phyloP scores from a whole-genome alignment of 2,888 invertebrate genomes.

The Vesta saturnalis region DNA sequence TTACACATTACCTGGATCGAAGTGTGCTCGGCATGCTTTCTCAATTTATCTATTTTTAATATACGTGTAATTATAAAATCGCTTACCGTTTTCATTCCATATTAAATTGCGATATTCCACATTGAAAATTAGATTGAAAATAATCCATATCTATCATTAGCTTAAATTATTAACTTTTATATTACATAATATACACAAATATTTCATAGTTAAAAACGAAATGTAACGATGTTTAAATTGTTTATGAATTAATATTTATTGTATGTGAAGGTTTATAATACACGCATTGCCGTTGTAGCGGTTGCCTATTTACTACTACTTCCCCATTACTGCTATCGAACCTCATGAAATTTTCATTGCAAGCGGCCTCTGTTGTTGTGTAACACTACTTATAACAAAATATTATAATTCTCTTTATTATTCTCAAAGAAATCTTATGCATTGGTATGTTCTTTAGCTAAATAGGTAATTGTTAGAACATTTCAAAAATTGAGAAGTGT shows the following conservation, averaged over 20 bases:
- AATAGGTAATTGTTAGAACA: no score
- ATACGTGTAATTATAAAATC: background rate
- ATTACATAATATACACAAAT: conserved; percentile 22
- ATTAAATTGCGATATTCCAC: conserved; percentile 19
- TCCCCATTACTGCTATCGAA: conserved; percentile 38
- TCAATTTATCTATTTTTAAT: background rate
- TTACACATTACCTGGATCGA: background rate
- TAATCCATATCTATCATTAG: conserved; percentile 12
- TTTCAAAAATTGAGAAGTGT: no score
- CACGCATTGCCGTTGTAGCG: conserved; percentile 38
- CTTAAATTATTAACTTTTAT: conserved; percentile 2
- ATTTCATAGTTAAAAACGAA: conserved; percentile 27
- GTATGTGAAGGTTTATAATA: conserved; percentile 39
- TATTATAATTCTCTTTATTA: no score
- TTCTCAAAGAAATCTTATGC: no score
- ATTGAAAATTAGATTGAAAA: conserved; percentile 18
- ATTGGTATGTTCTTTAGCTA: no score
- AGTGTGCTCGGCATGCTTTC: no score
- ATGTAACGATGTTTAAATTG: conserved; percentile 24
- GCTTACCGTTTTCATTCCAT: conserved; percentile 36
- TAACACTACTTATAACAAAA: no score
- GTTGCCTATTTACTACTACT: conserved; percentile 43
- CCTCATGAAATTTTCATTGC: conserved; percentile 37
- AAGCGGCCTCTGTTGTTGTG: conserved; percentile 38
- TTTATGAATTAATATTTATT: conserved; percentile 24